Evolutionary conservation across 2,113 vertebrate genomes (phyloP), one percentile per base, ranked within the genome.

Genomic region (Siniperca chuatsi): DNA sequence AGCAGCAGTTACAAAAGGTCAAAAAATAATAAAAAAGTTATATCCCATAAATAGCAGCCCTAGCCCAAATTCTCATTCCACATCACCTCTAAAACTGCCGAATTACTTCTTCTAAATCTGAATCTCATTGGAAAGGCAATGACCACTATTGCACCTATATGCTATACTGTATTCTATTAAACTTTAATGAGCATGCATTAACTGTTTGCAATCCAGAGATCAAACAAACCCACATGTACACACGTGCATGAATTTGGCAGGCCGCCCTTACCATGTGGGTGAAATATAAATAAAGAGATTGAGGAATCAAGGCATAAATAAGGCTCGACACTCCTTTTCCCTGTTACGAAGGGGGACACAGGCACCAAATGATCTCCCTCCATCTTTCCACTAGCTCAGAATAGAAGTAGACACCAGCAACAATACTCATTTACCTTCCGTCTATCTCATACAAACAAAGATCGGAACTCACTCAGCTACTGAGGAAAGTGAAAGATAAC

Each of bases 241-340:
- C 78, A 67, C 69, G 46, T 57, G 78, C 84, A 82, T 46, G 29
- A 37, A 75, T 88, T 78, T 88, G 87, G 90, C 81, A 78, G 80
- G 73, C 76, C 18, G n/a, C 60, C 70, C 15, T 35, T 65, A 86
- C 67, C 86, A 88, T 83, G 72, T 80, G 83, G 74, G 75, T 75
- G 75, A 55, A 82, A 84, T 70, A 89, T 84, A 89, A 92, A 93
- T 89, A 90, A 84, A 89, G 90, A 92, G 69, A 88, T 88, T 89
- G 92, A 88, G 82, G 76, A 90, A 94, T 94, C 83, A 87, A 79
- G 79, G 71, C 57, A 50, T 77, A 87, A 91, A 93, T 78, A 60
- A 90, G 83, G 69, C 78, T 84, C 25, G 82, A 85, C 93, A 90
- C 83, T 81, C 77, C 78, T 85, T 78, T 92, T 90, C 76, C 78